phyloP scores from a whole-genome alignment of 1,140 invertebrate species.

The Drosophila biarmipes region DNA sequence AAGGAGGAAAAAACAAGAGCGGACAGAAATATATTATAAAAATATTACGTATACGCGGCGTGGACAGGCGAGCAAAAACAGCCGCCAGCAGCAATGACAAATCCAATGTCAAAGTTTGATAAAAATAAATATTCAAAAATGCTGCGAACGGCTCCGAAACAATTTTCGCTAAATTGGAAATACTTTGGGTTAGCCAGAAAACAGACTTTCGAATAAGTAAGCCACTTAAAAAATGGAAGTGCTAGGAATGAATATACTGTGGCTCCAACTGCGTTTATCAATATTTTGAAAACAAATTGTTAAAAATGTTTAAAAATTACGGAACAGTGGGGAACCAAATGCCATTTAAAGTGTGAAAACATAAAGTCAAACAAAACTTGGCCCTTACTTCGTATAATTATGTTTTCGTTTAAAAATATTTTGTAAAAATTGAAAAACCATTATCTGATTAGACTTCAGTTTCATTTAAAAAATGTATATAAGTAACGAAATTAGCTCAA shows the following conservation, averaged over 20 bases:
- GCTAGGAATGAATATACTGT: neutral
- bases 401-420: neutral
- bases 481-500: neutral
- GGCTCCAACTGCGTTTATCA: neutral
- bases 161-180: constrained; percentile 27
- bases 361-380: neutral
- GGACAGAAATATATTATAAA: constrained; percentile 50
- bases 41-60: constrained; percentile 77
- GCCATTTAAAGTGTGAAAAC: neutral
- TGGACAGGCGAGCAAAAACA: constrained; percentile 48
- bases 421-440: neutral
- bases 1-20: neutral
- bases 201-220: neutral
- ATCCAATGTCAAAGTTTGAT: constrained; percentile 84
- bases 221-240: neutral
- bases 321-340: too few species aligned
- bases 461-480: neutral
- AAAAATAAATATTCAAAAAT: constrained; percentile 80
- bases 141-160: constrained; percentile 33
- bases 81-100: constrained; percentile 77
- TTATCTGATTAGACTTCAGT: too few species aligned
- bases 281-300: neutral
- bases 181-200: constrained; percentile 8
- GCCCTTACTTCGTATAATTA: neutral
- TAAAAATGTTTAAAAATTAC: neutral